Percentiles rank a stretch among this genome's conserved stretches.
Evolutionary conservation across 1,140 invertebrate species (phyloP).

Genomic region (Homalodisca vitripennis): DNA sequence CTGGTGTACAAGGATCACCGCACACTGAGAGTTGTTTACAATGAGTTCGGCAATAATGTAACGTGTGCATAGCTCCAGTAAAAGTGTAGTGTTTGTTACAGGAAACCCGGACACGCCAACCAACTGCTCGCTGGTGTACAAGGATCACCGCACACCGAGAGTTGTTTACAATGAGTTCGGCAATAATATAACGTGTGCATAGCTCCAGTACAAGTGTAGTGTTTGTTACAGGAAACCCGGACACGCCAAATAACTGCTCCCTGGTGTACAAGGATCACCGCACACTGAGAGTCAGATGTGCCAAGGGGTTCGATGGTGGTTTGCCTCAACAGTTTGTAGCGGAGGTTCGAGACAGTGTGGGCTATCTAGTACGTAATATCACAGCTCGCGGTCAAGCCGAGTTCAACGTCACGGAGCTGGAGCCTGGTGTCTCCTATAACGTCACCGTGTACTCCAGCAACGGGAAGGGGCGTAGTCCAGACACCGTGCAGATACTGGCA

Average conservation of each 20-base stretch:
- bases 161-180: too few species aligned
- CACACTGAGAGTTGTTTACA: too few species aligned
- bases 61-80: too few species aligned
- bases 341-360: slow-evolving; percentile 43
- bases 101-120: too few species aligned
- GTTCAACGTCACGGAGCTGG: slow-evolving; percentile 45
- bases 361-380: slow-evolving; percentile 46
- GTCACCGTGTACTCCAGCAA: slow-evolving; percentile 56
- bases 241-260: slow-evolving; percentile 53
- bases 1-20: too few species aligned
- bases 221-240: slow-evolving; percentile 47
- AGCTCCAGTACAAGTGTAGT: too few species aligned
- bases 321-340: slow-evolving; percentile 53
- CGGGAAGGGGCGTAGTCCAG: slow-evolving; percentile 52
- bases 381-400: slow-evolving; percentile 38
- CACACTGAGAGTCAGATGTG: slow-evolving; percentile 51
- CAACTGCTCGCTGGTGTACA: too few species aligned
- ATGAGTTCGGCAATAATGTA: too few species aligned
- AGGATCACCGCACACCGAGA: too few species aligned
- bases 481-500: background rate
- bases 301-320: slow-evolving; percentile 52
- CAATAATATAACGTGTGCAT: too few species aligned
- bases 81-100: too few species aligned
- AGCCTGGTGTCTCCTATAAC: slow-evolving; percentile 50
- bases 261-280: slow-evolving; percentile 52